Conservation (phyloP, 2,113 vertebrate genomes). For the Ictidomys tridecemlineatus region DNA sequence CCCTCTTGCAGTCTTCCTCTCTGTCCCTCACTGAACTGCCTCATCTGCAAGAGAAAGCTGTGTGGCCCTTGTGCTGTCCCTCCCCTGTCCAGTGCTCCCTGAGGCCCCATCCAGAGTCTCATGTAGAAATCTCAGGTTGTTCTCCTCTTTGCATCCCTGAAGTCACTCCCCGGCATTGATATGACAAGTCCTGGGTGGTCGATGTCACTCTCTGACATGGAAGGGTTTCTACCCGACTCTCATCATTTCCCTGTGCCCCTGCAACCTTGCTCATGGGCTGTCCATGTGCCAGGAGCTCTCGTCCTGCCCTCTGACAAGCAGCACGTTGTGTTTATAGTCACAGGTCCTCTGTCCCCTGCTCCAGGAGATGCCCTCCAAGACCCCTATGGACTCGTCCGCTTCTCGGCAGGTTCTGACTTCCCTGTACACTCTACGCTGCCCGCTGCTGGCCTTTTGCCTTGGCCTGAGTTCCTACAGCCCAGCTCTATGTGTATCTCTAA, state of each 20-base stretch:
- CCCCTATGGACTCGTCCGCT: neutral
- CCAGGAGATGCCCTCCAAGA: neutral
- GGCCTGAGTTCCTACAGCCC: neutral
- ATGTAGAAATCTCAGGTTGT: neutral
- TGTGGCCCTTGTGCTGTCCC: too few species aligned
- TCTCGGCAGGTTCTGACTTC: neutral
- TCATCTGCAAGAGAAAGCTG: neutral
- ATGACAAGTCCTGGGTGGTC: neutral
- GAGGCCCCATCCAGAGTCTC: neutral
- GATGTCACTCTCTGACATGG: neutral
- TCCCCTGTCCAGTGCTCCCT: neutral
- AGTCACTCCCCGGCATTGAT: neutral
- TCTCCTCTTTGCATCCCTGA: neutral
- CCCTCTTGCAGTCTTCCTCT: neutral
- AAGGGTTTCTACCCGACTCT: too few species aligned
- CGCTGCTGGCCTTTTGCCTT: neutral
- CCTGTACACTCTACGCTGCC: neutral
- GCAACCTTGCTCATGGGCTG: neutral
- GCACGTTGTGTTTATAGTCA: neutral
- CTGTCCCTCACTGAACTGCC: conserved; percentile 37
- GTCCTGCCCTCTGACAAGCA: neutral
- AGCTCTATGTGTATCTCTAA: neutral
- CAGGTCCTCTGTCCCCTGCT: neutral
- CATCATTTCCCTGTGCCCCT: neutral
- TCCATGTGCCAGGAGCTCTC: neutral